Evolutionary conservation across 2,113 vertebrate species (phyloP).

Genomic region (Pseudorectes ferrugineus): DNA sequence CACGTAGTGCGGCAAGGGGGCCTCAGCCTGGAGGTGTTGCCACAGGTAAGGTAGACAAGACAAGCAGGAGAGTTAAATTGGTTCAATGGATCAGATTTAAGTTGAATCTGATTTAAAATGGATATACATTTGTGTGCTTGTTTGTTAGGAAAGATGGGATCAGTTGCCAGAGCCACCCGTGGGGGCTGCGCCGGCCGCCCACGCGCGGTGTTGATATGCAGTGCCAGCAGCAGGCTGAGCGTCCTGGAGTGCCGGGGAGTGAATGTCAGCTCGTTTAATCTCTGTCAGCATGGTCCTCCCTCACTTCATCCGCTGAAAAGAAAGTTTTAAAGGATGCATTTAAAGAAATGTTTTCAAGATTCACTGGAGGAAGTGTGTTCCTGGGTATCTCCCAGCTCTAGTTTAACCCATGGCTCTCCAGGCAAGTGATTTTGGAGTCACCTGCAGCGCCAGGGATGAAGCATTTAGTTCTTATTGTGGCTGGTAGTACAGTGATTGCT

Average conservation of each 20-base stretch:
- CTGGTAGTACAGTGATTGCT: not conserved
- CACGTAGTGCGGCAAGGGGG: fast-evolving
- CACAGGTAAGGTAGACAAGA: not conserved
- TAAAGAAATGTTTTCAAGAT: not conserved
- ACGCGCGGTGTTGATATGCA: not conserved
- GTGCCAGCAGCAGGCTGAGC: not conserved
- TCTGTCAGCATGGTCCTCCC: slow-evolving; percentile 3
- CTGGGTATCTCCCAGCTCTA: not conserved
- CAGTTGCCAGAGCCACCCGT: not conserved
- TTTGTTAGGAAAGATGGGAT: not conserved
- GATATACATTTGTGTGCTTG: not conserved
- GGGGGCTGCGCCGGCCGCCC: not conserved
- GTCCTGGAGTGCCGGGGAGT: not conserved
- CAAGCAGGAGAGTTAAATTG: not conserved
- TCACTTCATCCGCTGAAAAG: not conserved
- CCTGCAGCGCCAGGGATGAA: not conserved
- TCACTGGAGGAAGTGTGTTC: not conserved
- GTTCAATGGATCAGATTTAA: not conserved
- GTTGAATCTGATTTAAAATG: not conserved
- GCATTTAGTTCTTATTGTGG: not conserved
- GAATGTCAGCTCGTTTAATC: slow-evolving; percentile 20
- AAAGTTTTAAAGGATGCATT: not conserved
- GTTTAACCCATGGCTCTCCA: not conserved
- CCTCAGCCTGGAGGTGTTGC: not conserved
- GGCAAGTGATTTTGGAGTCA: not conserved